A percentile compares a stretch with the other conserved stretches of the same genome.
Conservation (phyloP, 2,797 vertebrate species). For the Lophotriccus pileatus region DNA sequence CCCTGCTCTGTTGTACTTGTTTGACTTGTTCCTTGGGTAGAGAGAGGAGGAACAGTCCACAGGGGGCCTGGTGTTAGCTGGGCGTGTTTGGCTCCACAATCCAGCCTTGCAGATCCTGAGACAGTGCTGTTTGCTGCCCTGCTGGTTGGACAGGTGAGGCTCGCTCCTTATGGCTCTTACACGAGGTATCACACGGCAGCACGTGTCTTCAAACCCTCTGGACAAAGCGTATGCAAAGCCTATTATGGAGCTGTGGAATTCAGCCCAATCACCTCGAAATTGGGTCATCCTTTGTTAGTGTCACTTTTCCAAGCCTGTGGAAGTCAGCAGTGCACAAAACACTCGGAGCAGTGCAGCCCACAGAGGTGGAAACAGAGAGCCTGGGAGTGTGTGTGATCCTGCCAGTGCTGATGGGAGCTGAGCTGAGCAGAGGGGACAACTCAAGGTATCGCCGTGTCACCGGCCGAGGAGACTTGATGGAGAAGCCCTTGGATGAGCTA, state of each 20-base stretch:
- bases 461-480: not conserved
- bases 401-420: rapidly evolving
- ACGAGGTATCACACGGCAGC: rapidly evolving
- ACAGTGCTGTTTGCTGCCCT: not conserved
- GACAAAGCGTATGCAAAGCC: constrained; percentile 38
- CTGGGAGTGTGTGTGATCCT: not conserved
- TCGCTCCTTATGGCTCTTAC: not conserved
- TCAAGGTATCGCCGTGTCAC: not conserved
- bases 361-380: not conserved
- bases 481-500: not conserved
- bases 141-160: not conserved
- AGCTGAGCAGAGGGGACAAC: not conserved
- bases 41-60: not conserved
- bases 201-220: not conserved
- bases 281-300: constrained; percentile 56
- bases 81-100: not conserved
- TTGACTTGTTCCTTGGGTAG: not conserved
- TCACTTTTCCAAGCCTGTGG: not conserved
- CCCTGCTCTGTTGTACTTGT: rapidly evolving
- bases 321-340: not conserved
- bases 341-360: not conserved
- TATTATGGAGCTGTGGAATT: not conserved
- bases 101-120: not conserved
- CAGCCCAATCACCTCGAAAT: not conserved
- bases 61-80: not conserved